phyloP scores from a whole-genome alignment of 92 coral and sea anemone species.

The Porites lobata region DNA sequence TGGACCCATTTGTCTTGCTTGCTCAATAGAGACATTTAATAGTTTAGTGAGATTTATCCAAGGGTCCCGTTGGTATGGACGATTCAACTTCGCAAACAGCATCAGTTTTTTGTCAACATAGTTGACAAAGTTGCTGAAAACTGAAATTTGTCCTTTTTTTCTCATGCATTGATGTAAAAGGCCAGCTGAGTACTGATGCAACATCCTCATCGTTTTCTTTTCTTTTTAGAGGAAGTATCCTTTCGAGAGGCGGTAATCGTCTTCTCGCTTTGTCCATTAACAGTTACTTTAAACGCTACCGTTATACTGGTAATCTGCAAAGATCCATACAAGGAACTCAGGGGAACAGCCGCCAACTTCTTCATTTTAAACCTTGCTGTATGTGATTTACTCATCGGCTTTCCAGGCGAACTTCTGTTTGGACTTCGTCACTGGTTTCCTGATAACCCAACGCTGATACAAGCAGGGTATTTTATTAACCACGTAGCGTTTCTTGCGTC shows the following conservation, averaged over 20 bases:
- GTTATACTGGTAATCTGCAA: constrained; percentile 17
- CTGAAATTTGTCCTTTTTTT: too few species aligned
- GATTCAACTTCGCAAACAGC: too few species aligned
- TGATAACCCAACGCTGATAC: background rate
- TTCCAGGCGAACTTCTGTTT: constrained; percentile 1
- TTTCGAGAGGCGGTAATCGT: background rate
- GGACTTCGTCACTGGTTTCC: background rate
- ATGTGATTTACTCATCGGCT: constrained; percentile 6
- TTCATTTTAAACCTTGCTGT: constrained; percentile 37
- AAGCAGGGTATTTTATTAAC: background rate
- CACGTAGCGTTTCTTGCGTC: background rate
- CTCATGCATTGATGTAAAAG: too few species aligned
- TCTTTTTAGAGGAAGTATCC: background rate
- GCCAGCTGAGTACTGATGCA: background rate
- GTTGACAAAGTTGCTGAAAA: too few species aligned
- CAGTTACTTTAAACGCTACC: background rate
- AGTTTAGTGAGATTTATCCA: too few species aligned
- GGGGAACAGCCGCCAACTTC: background rate
- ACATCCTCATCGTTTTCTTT: background rate
- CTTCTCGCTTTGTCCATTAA: background rate
- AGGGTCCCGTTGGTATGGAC: too few species aligned
- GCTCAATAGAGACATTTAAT: too few species aligned
- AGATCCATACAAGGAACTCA: constrained; percentile 25
- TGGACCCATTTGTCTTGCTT: too few species aligned
- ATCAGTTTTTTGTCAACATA: too few species aligned